These are phyloP conservation scores for Calephelis virginiensis DNA, from an alignment of 1,140 invertebrate genomes.

Conservation along the genomic window DNA sequence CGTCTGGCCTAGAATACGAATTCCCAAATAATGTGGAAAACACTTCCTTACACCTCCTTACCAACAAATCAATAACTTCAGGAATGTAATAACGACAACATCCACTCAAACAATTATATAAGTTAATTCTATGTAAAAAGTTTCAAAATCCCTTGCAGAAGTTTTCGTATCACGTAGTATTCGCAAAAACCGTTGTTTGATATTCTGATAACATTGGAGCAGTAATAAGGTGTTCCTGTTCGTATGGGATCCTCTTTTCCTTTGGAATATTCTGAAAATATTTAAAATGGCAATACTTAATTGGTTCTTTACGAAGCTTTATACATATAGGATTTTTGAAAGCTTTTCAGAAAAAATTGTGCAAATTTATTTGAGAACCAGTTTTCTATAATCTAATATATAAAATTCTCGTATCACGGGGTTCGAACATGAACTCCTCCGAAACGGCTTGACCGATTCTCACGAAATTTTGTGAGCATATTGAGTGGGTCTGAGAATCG, in stretches of 20 bases:
- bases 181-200: background rate
- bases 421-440: too few species aligned
- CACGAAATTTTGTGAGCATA: too few species aligned
- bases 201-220: slow-evolving; percentile 9
- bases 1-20: slow-evolving; percentile 8
- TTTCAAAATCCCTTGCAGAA: background rate
- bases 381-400: too few species aligned
- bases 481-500: too few species aligned
- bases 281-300: background rate
- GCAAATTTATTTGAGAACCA: too few species aligned
- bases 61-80: background rate
- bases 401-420: too few species aligned
- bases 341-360: too few species aligned
- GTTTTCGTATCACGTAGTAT: background rate
- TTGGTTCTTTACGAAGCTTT: too few species aligned
- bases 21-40: slow-evolving; percentile 10
- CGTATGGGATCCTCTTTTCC: background rate
- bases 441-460: too few species aligned
- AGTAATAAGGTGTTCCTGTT: slow-evolving; percentile 4
- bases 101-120: background rate
- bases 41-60: slow-evolving; percentile 13
- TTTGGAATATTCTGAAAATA: background rate
- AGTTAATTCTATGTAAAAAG: background rate
- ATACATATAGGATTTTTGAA: too few species aligned
- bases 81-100: background rate